These are phyloP conservation scores for Sylvia borin DNA, from an alignment of 2,797 vertebrate species.

Conservation along the genomic window DNA sequence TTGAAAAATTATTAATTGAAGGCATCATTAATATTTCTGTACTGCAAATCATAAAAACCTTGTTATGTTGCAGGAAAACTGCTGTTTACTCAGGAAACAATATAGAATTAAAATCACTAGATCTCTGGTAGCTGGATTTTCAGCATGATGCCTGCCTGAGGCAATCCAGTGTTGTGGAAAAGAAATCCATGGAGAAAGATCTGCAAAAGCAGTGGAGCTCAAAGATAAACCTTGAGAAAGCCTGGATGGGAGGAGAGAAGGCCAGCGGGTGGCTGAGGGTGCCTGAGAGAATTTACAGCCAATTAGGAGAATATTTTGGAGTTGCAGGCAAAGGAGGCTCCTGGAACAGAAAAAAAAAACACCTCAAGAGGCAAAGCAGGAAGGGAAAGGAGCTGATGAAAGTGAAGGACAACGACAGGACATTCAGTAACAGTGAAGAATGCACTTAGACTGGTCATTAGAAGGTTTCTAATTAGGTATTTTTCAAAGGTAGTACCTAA, in stretches of 20 bases:
- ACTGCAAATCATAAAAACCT: not conserved
- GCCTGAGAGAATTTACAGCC: slow-evolving; percentile 33
- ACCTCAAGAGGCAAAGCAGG: not conserved
- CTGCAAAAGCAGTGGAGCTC: not conserved
- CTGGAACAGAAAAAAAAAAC: not conserved
- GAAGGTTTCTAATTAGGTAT: not conserved
- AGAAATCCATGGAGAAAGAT: slow-evolving; percentile 1
- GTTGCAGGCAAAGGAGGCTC: not conserved
- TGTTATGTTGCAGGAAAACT: not conserved
- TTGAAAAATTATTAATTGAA: not conserved
- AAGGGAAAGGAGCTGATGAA: not conserved
- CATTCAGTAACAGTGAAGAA: not conserved
- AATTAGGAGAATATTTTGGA: slow-evolving; percentile 30
- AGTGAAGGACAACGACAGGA: slow-evolving; percentile 14
- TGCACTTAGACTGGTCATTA: not conserved
- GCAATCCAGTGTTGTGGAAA: not conserved
- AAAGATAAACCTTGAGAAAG: slow-evolving; percentile 9
- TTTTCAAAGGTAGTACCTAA: slow-evolving; percentile 40
- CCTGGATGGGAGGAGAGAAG: not conserved
- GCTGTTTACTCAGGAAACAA: not conserved
- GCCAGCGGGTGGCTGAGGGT: not conserved
- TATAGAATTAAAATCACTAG: not conserved
- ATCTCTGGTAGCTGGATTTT: not conserved
- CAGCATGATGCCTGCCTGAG: not conserved
- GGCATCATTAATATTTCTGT: not conserved